These are phyloP conservation scores for Micromesistius poutassou DNA, from an alignment of 2,797 vertebrate genomes.

Conservation along the genomic window DNA sequence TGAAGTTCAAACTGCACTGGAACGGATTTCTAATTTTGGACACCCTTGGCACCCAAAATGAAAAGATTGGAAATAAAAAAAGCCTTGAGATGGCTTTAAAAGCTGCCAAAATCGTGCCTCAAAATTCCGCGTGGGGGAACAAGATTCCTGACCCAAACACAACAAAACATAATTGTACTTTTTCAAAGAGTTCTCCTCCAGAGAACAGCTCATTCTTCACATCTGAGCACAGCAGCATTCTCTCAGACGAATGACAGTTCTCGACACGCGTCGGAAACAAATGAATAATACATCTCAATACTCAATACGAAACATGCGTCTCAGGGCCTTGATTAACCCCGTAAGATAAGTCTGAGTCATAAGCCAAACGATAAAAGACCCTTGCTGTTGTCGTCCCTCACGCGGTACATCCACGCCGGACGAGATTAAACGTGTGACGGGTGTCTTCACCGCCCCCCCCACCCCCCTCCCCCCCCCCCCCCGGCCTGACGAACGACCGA, in stretches of 20 bases:
- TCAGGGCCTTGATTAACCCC: neutral
- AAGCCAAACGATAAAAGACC: neutral
- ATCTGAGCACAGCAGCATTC: neutral
- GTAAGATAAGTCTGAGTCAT: neutral
- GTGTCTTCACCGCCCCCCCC: conserved; percentile 54
- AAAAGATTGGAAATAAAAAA: neutral
- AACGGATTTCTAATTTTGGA: neutral
- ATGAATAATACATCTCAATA: neutral
- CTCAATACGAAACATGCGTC: neutral
- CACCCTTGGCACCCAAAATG: neutral
- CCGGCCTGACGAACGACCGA: conserved; percentile 57
- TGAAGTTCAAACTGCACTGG: neutral
- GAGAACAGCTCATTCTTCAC: neutral
- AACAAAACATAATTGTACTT: neutral
- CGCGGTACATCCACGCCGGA: neutral
- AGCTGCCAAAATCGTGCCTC: neutral
- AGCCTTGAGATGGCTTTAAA: neutral
- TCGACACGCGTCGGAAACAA: neutral
- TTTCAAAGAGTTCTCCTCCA: neutral
- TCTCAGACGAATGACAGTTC: neutral
- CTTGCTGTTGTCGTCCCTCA: neutral
- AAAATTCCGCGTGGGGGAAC: neutral
- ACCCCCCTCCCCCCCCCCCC: conserved; percentile 50
- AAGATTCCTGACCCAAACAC: neutral
- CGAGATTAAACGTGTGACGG: conserved; percentile 54